Conservation (phyloP, 2,888 invertebrate genomes). For the Monopis laevigella region DNA sequence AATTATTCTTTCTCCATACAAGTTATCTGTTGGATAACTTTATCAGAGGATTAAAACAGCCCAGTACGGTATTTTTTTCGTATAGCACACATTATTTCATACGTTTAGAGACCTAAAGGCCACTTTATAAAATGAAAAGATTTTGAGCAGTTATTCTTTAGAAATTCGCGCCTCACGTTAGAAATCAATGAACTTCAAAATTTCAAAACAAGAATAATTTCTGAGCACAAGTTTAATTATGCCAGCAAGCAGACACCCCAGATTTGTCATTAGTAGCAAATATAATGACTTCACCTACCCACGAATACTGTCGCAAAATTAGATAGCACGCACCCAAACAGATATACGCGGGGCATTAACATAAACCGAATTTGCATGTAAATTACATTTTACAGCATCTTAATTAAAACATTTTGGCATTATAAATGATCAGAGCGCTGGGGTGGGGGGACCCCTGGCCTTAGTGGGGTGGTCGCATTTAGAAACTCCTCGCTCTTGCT, state of each 20-base stretch:
- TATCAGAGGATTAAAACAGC: too few relatives aligned
- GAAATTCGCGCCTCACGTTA: too few relatives aligned
- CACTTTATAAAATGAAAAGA: too few relatives aligned
- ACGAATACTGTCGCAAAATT: slow-evolving; percentile 68
- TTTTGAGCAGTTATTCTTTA: too few relatives aligned
- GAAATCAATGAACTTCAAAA: slow-evolving; percentile 27
- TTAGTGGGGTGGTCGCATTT: slow-evolving; percentile 38
- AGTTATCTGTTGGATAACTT: too few relatives aligned
- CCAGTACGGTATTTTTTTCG: too few relatives aligned
- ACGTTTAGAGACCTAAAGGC: too few relatives aligned
- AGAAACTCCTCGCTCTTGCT: slow-evolving; percentile 18
- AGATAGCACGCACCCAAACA: slow-evolving; percentile 68
- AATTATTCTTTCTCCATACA: too few relatives aligned
- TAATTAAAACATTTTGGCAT: slow-evolving; percentile 71
- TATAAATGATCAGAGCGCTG: slow-evolving; percentile 65
- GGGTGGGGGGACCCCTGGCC: slow-evolving; percentile 48
- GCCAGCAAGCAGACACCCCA: slow-evolving; percentile 66
- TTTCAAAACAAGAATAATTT: slow-evolving; percentile 60
- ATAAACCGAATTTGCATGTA: slow-evolving; percentile 71
- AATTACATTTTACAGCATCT: slow-evolving; percentile 70
- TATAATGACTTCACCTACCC: slow-evolving; percentile 64
- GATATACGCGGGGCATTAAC: slow-evolving; percentile 68
- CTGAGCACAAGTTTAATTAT: slow-evolving; percentile 62
- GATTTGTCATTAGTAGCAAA: slow-evolving; percentile 66
- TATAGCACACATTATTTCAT: too few relatives aligned